Evolutionary conservation across 2,888 invertebrate genomes (phyloP).

Genomic region (Camptogramma bilineatum): DNA sequence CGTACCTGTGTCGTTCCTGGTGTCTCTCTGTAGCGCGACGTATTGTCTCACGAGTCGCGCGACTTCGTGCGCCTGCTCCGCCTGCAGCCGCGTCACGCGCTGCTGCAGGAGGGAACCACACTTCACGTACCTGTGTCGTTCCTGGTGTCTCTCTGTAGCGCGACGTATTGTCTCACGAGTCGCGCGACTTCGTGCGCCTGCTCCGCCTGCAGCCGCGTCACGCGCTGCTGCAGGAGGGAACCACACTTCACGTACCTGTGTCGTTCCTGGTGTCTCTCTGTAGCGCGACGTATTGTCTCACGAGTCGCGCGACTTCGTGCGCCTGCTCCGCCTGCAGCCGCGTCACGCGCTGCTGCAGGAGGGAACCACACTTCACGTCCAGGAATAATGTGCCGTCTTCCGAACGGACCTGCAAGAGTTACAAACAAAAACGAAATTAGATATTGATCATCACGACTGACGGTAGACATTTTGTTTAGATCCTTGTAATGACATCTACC

Average conservation of each 20-base stretch:
- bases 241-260: conserved; percentile 86
- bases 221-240: conserved; percentile 97
- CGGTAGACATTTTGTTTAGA: no score
- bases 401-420: conserved; percentile 87
- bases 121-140: conserved; percentile 96
- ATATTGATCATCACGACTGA: no score
- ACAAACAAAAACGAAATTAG: no score
- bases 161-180: conserved; percentile 98
- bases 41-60: conserved; percentile 98
- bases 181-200: conserved; percentile 99
- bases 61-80: conserved; percentile 99
- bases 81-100: conserved; percentile 97
- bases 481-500: no score
- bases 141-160: conserved; percentile 83
- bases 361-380: conserved; percentile 98
- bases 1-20: conserved; percentile 57
- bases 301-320: conserved; percentile 97
- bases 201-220: conserved; percentile 97
- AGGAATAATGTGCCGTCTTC: conserved; percentile 96
- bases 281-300: conserved; percentile 98
- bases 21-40: conserved; percentile 91
- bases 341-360: conserved; percentile 97
- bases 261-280: conserved; percentile 72
- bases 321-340: conserved; percentile 98
- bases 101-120: conserved; percentile 98